Evolutionary conservation across 1,140 invertebrate genomes (phyloP).

Genomic region (Diplogasteroides magnus): DNA sequence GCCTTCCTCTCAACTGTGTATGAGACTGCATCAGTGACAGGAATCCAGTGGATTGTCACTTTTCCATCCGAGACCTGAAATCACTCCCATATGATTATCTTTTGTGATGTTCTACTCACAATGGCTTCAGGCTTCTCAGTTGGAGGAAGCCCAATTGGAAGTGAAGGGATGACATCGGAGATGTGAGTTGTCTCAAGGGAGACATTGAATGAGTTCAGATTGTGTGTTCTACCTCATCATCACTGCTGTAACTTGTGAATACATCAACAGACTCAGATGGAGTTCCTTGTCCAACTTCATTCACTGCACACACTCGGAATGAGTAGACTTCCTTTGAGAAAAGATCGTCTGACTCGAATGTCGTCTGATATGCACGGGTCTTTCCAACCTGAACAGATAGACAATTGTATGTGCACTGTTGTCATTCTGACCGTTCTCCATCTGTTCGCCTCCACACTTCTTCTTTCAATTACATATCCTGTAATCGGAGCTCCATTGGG

Average conservation of each 20-base stretch:
- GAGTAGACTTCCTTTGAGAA: slow-evolving; percentile 91
- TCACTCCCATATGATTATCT: too few species aligned
- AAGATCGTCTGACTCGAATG: slow-evolving; percentile 76
- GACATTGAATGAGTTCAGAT: background rate
- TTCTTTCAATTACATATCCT: slow-evolving; percentile 48
- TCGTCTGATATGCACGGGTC: slow-evolving; percentile 24
- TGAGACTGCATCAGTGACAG: slow-evolving; percentile 17
- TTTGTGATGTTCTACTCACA: background rate
- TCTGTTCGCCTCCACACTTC: slow-evolving; percentile 44
- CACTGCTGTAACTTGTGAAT: slow-evolving; percentile 24
- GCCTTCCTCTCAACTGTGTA: slow-evolving; percentile 26
- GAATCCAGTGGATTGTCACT: slow-evolving; percentile 30
- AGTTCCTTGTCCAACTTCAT: slow-evolving; percentile 89
- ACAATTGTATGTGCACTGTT: too few species aligned
- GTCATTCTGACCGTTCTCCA: slow-evolving; percentile 51
- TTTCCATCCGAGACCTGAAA: slow-evolving; percentile 19
- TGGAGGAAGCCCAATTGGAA: slow-evolving; percentile 9
- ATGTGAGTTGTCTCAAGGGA: too few species aligned
- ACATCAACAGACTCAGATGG: slow-evolving; percentile 81
- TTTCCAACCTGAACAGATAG: too few species aligned
- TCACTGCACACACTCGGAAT: slow-evolving; percentile 90
- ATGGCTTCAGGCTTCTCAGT: slow-evolving; percentile 18
- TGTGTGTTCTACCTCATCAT: slow-evolving; percentile 24
- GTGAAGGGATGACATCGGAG: slow-evolving; percentile 18
- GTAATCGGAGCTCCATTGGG: slow-evolving; percentile 40